A percentile compares a stretch with the other conserved stretches of the same genome.
phyloP scores from a whole-genome alignment of 2,888 invertebrate genomes.

The Drosophila helvetica region DNA sequence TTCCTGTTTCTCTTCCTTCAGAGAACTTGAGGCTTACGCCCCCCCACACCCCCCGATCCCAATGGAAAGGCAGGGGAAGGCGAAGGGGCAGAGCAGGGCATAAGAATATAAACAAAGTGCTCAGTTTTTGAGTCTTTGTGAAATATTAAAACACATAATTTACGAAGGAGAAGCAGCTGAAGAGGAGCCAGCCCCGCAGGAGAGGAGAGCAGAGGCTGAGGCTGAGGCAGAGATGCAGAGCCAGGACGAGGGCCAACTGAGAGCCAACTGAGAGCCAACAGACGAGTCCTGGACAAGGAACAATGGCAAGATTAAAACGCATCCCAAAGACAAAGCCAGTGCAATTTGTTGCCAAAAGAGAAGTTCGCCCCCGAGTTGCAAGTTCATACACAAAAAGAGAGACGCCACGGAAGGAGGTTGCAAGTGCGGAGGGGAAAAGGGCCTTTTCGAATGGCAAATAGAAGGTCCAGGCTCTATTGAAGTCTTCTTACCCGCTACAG shows the following conservation, averaged over 20 bases:
- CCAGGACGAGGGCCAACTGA: background rate
- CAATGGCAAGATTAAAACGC: constrained; percentile 62
- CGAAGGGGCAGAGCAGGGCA: constrained; percentile 16
- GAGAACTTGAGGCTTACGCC: constrained; percentile 5
- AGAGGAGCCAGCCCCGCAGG: constrained; percentile 11
- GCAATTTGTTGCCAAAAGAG: constrained; percentile 66
- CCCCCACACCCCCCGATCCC: background rate
- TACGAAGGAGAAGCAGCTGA: constrained; percentile 46
- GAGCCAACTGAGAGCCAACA: constrained; percentile 1
- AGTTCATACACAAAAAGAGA: constrained; percentile 32
- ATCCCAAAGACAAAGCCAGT: constrained; percentile 67
- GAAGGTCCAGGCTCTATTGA: constrained; percentile 2
- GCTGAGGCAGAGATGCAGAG: background rate
- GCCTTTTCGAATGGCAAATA: constrained; percentile 2
- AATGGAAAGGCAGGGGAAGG: background rate
- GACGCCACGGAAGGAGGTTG: background rate
- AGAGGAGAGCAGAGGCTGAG: background rate
- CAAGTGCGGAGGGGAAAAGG: background rate
- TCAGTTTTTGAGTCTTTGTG: constrained; percentile 74
- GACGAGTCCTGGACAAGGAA: constrained; percentile 19
- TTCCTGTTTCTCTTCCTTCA: background rate
- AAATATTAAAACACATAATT: constrained; percentile 78
- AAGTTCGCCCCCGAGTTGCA: constrained; percentile 65
- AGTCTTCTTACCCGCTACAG: background rate
- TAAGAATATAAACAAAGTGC: constrained; percentile 72